A percentile compares a stretch with the other conserved stretches of the same genome.
phyloP scores from a whole-genome alignment of 2,113 vertebrate species.

The Ploceus nigricollis region DNA sequence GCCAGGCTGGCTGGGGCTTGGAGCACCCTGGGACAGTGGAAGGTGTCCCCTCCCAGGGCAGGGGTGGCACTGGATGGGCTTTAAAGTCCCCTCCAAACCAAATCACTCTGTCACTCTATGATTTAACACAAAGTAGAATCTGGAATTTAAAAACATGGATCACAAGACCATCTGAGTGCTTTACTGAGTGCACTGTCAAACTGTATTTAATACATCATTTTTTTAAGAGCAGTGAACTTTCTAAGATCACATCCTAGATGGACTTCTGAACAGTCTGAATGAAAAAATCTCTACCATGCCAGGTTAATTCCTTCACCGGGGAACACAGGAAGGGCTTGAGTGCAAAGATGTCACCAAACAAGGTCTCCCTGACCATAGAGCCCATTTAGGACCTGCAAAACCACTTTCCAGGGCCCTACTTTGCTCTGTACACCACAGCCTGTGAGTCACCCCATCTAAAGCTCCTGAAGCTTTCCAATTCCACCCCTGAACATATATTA shows the following conservation, averaged over 20 bases:
- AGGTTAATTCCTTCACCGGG: neutral
- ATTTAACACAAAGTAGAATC: neutral
- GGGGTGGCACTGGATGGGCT: neutral
- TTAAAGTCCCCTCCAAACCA: neutral
- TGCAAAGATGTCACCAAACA: neutral
- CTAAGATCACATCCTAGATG: neutral
- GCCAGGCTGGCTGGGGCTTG: accelerated
- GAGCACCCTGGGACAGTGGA: accelerated
- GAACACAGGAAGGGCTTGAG: neutral
- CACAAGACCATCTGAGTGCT: neutral
- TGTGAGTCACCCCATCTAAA: neutral
- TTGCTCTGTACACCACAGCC: neutral
- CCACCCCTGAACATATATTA: neutral
- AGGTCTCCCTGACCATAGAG: neutral
- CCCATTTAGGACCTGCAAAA: neutral
- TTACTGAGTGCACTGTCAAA: neutral
- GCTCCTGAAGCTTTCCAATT: neutral
- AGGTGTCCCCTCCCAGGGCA: neutral
- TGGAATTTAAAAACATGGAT: neutral
- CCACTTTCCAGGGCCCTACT: neutral
- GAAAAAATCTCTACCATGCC: neutral
- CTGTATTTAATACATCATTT: neutral
- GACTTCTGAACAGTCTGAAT: neutral
- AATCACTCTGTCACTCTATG: neutral
- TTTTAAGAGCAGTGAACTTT: neutral